Conservation (phyloP, 2,888 invertebrate species). For the Hartigia nigra region DNA sequence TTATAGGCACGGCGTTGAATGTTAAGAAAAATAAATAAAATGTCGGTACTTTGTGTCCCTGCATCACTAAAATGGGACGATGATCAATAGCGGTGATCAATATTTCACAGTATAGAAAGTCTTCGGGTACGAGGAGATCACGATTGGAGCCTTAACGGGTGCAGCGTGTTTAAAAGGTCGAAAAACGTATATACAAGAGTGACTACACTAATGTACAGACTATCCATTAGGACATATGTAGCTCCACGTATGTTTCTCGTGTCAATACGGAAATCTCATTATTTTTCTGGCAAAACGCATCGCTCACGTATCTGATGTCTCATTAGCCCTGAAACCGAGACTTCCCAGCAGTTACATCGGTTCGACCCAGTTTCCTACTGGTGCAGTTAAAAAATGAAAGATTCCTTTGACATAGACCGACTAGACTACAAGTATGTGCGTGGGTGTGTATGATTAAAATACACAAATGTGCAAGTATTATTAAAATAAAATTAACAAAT, state of each 20-base stretch:
- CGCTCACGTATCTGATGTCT: background rate
- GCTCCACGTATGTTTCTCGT: background rate
- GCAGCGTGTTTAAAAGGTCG: background rate
- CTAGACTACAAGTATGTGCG: background rate
- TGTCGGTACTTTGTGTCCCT: background rate
- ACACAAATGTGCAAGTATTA: too few species aligned
- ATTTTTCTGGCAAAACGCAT: background rate
- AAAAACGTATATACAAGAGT: background rate
- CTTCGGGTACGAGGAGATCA: background rate
- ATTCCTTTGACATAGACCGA: background rate
- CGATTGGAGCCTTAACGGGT: background rate
- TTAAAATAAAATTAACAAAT: background rate
- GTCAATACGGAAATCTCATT: background rate
- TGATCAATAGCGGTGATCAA: background rate
- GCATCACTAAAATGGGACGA: background rate
- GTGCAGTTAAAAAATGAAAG: background rate
- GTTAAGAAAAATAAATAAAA: background rate
- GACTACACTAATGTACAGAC: background rate
- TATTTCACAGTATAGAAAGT: background rate
- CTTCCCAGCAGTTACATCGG: background rate
- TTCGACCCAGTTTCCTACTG: background rate
- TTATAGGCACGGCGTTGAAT: constrained; percentile 36
- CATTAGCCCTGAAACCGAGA: background rate
- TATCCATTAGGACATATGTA: background rate
- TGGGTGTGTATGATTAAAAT: too few species aligned